phyloP scores from a whole-genome alignment of 2,113 vertebrate species.

The Psittacus erithacus region DNA sequence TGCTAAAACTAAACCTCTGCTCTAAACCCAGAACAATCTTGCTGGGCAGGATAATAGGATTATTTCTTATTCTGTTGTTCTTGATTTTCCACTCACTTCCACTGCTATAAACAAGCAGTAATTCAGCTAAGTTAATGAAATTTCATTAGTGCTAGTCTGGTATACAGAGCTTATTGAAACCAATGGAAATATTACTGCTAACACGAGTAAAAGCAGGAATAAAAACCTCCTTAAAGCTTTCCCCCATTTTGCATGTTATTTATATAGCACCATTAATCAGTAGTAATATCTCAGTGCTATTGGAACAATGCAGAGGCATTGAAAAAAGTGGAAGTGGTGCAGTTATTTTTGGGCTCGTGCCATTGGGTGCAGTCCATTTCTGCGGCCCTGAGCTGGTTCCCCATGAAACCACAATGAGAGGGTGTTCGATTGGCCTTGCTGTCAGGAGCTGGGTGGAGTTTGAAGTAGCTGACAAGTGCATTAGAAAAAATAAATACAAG shows the following conservation, averaged over 20 bases:
- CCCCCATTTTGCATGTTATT: slow-evolving; percentile 23
- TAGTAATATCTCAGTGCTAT: neutral
- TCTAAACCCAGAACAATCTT: neutral
- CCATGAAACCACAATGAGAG: slow-evolving; percentile 33
- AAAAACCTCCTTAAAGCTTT: neutral
- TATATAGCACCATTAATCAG: slow-evolving; percentile 38
- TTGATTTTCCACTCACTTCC: slow-evolving; percentile 1
- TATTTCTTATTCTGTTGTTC: neutral
- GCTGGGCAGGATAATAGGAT: neutral
- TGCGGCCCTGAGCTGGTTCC: slow-evolving; percentile 12
- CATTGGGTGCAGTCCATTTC: slow-evolving; percentile 63
- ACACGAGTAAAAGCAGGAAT: neutral
- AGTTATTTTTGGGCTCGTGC: slow-evolving; percentile 40
- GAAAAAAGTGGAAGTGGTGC: slow-evolving; percentile 48
- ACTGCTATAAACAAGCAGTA: neutral
- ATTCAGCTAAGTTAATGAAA: slow-evolving; percentile 13
- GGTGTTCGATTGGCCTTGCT: slow-evolving; percentile 14
- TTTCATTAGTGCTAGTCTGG: neutral
- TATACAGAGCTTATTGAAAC: neutral
- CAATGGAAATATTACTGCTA: neutral
- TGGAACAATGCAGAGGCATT: slow-evolving; percentile 11
- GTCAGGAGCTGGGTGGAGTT: slow-evolving; percentile 43
- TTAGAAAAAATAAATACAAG: slow-evolving; percentile 67
- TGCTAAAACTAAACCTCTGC: neutral
- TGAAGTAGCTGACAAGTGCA: slow-evolving; percentile 56